Evolutionary conservation across 2,888 invertebrate genomes (phyloP), one percentile per base, ranked within the genome.

Genomic region (Brachycybe producta): DNA sequence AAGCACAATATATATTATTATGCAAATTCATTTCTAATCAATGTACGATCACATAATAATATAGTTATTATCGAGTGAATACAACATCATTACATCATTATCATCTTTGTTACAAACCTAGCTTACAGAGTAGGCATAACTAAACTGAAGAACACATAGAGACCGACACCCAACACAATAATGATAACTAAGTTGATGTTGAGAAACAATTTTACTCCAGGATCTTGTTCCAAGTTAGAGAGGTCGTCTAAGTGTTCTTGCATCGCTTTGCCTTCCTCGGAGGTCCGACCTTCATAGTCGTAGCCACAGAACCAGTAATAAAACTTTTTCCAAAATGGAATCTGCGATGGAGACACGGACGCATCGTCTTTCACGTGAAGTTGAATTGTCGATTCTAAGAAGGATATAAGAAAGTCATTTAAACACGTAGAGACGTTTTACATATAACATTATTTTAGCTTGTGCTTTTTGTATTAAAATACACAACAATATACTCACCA

Each of bases 131-230:
- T 23, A 28, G 44, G 51, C 51, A 51, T 36, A 15, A 24, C 39
- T 27, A 45, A 27, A 45, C 30, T 45, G 24, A 51, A 51, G 30
- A 51, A 51, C 15, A 45, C 11, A 24, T 57, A 62, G 26, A 61
- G 43, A 32, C 55, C 51, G 15, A 57, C 17, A 2, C 58, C 59
- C 11, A 61, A n/a, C 3, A 51, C 21, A 8, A 64, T 36, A 21
- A 62, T 58, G 8, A 59, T 34, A 17, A 55, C 51, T 8, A 62
- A 47, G 39, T 56, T 54, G 15, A 57, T 43, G 43, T 58, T 55
- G 0, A 62, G 56, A 30, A 60, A 39, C 17, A 51, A 38, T 28
- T 49, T 55, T 27, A 49, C 46, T 30, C 46, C 49, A 5, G 24
- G 46, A 27, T 47, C 36, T 48, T 57, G 57, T 26, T 56, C 49